Percentiles rank a stretch among this genome's conserved stretches.
phyloP scores from a whole-genome alignment of 2,797 vertebrate genomes.

The Alcedo atthis region DNA sequence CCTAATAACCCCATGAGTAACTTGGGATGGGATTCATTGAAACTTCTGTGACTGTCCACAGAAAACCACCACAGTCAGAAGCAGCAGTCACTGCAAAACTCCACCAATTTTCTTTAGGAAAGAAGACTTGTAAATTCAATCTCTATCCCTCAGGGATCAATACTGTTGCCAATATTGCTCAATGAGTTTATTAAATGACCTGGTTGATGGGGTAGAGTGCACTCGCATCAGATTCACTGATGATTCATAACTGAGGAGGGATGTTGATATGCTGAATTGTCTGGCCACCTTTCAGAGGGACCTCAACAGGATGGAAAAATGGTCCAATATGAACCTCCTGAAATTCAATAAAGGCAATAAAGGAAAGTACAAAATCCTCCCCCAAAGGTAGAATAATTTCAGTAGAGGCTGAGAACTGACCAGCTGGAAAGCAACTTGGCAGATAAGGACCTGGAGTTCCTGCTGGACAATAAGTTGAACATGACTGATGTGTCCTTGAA shows the following conservation, averaged over 20 bases:
- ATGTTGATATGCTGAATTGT: neutral
- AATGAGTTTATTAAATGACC: neutral
- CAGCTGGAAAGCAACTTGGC: neutral
- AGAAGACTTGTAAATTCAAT: neutral
- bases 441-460: neutral
- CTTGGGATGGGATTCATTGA: neutral
- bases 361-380: neutral
- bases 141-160: neutral
- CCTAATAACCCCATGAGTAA: neutral
- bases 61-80: accelerated
- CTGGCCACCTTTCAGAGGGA: neutral
- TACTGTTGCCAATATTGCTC: neutral
- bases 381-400: neutral
- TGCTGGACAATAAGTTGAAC: neutral
- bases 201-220: neutral
- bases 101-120: neutral
- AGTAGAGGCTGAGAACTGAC: neutral
- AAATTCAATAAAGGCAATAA: neutral
- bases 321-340: neutral
- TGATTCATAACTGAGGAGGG: neutral
- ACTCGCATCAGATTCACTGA: neutral
- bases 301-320: neutral
- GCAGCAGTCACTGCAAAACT: neutral
- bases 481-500: accelerated
- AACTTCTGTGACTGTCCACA: neutral